phyloP scores from a whole-genome alignment of 1,140 invertebrate species.

The Atopsyche davidsoni region DNA sequence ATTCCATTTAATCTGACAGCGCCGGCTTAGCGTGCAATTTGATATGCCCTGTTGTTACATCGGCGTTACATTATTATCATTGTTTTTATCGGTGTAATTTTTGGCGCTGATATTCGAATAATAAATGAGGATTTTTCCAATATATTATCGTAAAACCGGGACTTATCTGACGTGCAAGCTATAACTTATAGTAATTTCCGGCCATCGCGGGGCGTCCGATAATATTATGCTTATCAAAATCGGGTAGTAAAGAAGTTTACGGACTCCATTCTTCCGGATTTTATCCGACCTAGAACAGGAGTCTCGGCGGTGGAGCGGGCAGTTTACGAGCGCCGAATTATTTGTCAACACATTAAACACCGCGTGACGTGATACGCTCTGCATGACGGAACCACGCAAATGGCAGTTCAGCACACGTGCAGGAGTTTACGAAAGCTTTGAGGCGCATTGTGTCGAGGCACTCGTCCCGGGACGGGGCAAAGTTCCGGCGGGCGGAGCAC shows the following conservation, averaged over 20 bases:
- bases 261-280: constrained; percentile 15
- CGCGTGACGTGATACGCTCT: constrained; percentile 8
- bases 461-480: not conserved
- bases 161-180: no score
- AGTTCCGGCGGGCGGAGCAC: constrained; percentile 5
- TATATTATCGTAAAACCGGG: no score
- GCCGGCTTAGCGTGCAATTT: no score
- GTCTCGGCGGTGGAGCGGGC: constrained; percentile 3
- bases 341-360: constrained; percentile 17
- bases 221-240: not conserved
- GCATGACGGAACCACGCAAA: not conserved
- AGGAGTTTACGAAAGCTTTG: constrained; percentile 11
- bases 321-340: constrained; percentile 11
- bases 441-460: constrained; percentile 2
- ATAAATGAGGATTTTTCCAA: no score
- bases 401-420: constrained; percentile 1
- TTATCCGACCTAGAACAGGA: constrained; percentile 5
- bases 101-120: no score
- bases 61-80: no score
- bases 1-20: no score
- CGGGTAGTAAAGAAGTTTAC: constrained; percentile 14
- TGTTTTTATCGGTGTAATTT: no score
- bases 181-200: no score
- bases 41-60: no score
- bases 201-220: not conserved